Conservation (phyloP, 2,113 vertebrate species). For the Anolis carolinensis region DNA sequence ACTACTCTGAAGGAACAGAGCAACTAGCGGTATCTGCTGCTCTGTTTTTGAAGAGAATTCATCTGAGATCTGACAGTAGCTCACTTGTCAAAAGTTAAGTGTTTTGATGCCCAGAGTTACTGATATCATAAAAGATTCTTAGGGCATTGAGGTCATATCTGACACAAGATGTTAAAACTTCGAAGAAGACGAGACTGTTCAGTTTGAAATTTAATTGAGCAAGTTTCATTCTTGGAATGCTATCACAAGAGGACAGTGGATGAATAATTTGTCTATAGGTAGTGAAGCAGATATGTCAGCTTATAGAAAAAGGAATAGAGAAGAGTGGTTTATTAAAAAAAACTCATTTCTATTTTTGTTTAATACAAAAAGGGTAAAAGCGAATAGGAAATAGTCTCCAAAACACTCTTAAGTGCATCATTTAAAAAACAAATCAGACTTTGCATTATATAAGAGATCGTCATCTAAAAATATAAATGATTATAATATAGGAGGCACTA, state of each 20-base stretch:
- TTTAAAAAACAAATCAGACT: too few relatives aligned
- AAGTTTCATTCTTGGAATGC: not conserved
- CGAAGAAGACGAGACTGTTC: not conserved
- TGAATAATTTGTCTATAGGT: not conserved
- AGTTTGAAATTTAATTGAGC: not conserved
- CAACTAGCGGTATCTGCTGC: not conserved
- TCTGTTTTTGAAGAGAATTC: not conserved
- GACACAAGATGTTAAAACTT: not conserved
- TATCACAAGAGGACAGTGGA: not conserved
- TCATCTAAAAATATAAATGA: too few relatives aligned
- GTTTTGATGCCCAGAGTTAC: not conserved
- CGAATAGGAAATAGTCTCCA: too few relatives aligned
- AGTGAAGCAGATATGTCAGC: too few relatives aligned
- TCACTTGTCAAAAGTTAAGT: too few relatives aligned
- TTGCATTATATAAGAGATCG: too few relatives aligned
- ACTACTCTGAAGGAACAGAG: too few relatives aligned
- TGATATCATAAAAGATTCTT: not conserved
- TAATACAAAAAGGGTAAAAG: not conserved
- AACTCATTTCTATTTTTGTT: not conserved
- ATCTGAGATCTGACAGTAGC: not conserved
- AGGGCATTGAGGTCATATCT: not conserved
- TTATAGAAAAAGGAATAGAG: not conserved
- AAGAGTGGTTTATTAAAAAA: not conserved
- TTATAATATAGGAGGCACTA: not conserved
- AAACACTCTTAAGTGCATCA: too few relatives aligned